Base-by-base conservation (phyloP, 2,113 vertebrate genomes). In the Sciurus niger region DNA sequence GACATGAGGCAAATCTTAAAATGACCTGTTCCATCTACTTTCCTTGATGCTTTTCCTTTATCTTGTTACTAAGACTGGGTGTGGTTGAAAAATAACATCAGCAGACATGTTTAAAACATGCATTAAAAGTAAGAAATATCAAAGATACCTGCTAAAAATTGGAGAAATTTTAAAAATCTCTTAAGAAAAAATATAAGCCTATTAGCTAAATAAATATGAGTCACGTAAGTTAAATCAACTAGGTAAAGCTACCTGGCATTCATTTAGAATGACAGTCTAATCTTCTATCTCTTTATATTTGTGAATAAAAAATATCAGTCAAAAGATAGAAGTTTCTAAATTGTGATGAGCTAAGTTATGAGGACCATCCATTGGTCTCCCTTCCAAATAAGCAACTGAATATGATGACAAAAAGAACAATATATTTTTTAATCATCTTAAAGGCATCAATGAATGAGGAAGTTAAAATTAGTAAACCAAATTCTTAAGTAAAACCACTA, bases 401-500 rank as follows among this genome's bases (percentile, higher is more conserved):
- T 76, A 48, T 65, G 0, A 68, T 74, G 24, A 18, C 17, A 70
- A 92, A 79, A 79, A 82, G 4, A 84, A 89, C 46, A 46, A 72
- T 37, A 34, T 48, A 72, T 55, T 93, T 65, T 86, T 65, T 58
- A 78, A 51, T 77, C 8, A 87, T 48, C 46, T 90, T 78, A 82
- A 82, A 73, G 18, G 18, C 12, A 85, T 80, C 60, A 91, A 96
- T 68, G 24, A 6, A 73, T 72, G 20, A 28, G 18, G 0, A 84
- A 51, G 1, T 48, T 58, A 51, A 28, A 96, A 89, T 51, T 67
- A 83, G 25, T 14, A 93, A 25, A 34, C 6, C 46, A 83, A 80
- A 90, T 63, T 89, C 30, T 9, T 80, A 92, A 80, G 6, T 67
- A 67, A 92, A 96, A 72, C 32, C n/a, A 51, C 67, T 28, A 78